These are phyloP conservation scores for Autographa gamma DNA, from an alignment of 2,888 invertebrate species.

Conservation along the genomic window DNA sequence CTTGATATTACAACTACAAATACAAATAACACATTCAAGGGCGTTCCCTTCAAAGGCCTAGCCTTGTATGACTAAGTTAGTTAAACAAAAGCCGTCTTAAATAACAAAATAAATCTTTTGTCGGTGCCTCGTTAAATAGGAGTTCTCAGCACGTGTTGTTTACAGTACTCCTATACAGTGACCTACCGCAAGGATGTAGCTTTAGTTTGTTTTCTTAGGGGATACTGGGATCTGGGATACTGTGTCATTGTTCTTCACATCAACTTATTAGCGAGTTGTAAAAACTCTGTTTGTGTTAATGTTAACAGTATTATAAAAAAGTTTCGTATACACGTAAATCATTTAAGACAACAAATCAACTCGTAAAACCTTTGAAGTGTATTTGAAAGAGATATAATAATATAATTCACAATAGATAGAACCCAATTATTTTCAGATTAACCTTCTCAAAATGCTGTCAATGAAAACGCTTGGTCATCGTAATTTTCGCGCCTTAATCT, in stretches of 20 bases:
- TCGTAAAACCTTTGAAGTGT: background rate
- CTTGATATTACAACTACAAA: background rate
- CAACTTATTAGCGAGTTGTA: constrained; percentile 29
- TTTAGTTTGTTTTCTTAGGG: constrained; percentile 65
- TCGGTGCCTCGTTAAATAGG: constrained; percentile 64
- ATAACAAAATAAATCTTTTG: constrained; percentile 66
- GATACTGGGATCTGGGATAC: constrained; percentile 63
- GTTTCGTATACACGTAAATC: background rate
- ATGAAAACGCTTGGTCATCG: constrained; percentile 71
- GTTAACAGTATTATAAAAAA: constrained; percentile 5
- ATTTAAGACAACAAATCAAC: constrained; percentile 9
- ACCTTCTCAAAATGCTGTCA: constrained; percentile 45
- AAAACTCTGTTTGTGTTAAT: constrained; percentile 20
- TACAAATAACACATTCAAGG: constrained; percentile 24
- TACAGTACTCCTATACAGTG: constrained; percentile 67
- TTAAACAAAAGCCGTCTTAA: constrained; percentile 28
- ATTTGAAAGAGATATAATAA: constrained; percentile 9
- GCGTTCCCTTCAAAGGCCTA: constrained; percentile 21
- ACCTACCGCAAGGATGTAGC: constrained; percentile 76
- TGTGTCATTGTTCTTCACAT: constrained; percentile 63
- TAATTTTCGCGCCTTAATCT: constrained; percentile 80
- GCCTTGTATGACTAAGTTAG: constrained; percentile 10
- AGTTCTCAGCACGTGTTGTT: constrained; percentile 73
- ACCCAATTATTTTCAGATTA: constrained; percentile 54
- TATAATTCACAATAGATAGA: constrained; percentile 32